These are phyloP conservation scores for Rhynchonema sp. DNA, from an alignment of 2,888 invertebrate genomes.

Conservation along the genomic window DNA sequence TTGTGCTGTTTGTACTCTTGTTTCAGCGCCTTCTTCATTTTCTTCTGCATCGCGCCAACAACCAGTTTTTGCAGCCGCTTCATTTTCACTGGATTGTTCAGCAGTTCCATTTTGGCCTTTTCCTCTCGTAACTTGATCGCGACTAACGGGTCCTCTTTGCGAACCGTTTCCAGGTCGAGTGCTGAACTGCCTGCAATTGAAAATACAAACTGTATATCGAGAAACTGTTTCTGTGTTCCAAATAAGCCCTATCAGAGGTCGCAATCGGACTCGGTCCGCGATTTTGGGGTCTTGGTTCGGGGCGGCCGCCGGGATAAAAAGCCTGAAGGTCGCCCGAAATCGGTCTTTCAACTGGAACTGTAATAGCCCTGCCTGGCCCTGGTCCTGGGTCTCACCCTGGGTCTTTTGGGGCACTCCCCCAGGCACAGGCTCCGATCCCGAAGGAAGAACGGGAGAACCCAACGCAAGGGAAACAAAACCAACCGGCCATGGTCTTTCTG, in stretches of 20 bases:
- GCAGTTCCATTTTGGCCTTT: conserved; percentile 57
- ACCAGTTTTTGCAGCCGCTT: conserved; percentile 63
- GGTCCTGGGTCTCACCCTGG: not conserved
- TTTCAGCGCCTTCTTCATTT: conserved; percentile 18
- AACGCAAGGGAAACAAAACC: too few species aligned
- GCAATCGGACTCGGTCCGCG: too few species aligned
- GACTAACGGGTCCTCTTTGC: conserved; percentile 69
- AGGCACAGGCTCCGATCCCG: not conserved
- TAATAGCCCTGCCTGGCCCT: too few species aligned
- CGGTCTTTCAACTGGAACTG: too few species aligned
- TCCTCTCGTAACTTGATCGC: conserved; percentile 67
- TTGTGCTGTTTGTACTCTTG: conserved; percentile 30
- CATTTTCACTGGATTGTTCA: conserved; percentile 76
- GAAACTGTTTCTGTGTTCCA: too few species aligned
- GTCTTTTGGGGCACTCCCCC: not conserved
- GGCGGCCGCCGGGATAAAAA: too few species aligned
- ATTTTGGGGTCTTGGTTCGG: too few species aligned
- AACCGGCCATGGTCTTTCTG: not conserved
- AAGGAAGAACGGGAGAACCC: not conserved
- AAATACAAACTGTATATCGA: too few species aligned
- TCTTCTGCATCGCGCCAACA: conserved; percentile 21
- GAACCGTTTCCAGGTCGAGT: conserved; percentile 36
- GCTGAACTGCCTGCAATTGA: too few species aligned
- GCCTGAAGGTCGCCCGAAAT: too few species aligned
- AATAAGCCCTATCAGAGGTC: too few species aligned